Conservation (phyloP, 2,113 vertebrate species). For the Polypterus bichir region DNA sequence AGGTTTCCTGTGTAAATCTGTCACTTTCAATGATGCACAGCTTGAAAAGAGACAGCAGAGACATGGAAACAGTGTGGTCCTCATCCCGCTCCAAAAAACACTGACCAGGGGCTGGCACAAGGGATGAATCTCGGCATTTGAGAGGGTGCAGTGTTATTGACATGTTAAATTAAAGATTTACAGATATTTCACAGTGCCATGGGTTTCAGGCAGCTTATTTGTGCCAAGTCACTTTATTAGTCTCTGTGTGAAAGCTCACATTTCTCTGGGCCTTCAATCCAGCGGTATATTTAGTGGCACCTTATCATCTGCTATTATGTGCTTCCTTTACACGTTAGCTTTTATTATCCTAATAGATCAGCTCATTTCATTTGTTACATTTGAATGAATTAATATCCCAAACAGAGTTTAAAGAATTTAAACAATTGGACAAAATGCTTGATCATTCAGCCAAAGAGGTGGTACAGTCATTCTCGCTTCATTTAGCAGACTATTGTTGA, state of each 20-base stretch:
- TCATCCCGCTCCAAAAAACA: slow-evolving; percentile 25
- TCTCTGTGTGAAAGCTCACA: slow-evolving; percentile 30
- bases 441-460: no score
- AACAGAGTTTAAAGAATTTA: no score
- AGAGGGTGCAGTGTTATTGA: slow-evolving; percentile 32
- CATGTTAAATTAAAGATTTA: slow-evolving; percentile 34
- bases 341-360: slow-evolving; percentile 9
- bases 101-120: slow-evolving; percentile 22
- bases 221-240: slow-evolving; percentile 26
- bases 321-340: slow-evolving; percentile 11
- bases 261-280: slow-evolving; percentile 10
- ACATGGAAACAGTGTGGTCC: slow-evolving; percentile 47
- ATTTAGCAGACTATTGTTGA: no score
- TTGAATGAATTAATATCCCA: no score
- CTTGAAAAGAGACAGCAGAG: slow-evolving; percentile 43
- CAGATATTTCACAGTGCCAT: slow-evolving; percentile 23
- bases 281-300: slow-evolving; percentile 21
- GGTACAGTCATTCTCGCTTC: no score
- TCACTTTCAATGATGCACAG: slow-evolving; percentile 61
- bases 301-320: slow-evolving; percentile 29
- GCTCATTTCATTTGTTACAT: no score
- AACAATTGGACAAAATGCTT: no score
- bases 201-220: slow-evolving; percentile 16
- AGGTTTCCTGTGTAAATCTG: slow-evolving; percentile 53
- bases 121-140: slow-evolving; percentile 12